Base-by-base conservation (phyloP, 2,113 vertebrate genomes). In the Oxyruncus cristatus region DNA sequence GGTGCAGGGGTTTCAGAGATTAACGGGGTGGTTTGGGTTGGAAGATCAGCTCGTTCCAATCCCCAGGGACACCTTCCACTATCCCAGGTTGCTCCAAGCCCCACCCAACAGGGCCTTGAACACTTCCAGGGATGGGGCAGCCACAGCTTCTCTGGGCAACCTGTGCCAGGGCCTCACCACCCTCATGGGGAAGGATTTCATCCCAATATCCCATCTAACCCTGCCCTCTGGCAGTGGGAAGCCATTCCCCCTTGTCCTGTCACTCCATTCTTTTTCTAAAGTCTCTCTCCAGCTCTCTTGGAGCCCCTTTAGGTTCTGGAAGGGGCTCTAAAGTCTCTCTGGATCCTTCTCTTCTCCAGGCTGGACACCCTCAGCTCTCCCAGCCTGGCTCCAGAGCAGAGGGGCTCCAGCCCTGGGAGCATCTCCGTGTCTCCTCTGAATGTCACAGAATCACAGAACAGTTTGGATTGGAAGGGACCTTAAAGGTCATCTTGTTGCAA, bases 41-140 rank as follows among this genome's bases (percentile, higher is more conserved):
- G 16, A 80, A 35, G 42, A 33, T 1, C 47, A 30, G 11, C 56
- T 17, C 0, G 4, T 35, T 5, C n/a, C 20, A 79, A 1, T 10
- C 7, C 3, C 20, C 44, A 70, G 33, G 27, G 55, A 28, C 55
- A 70, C 0, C 5, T 78, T 8, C 28, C 39, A 28, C 6, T 3
- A 3, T 1, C 8, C 55, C 22, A 70, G 33, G 9, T 0, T 52
- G 18, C 3, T 61, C 46, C 23, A 53, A 46, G 15, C 6, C 23
- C 9, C 0, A 0, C 39, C 74, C 74, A 78, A 0, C 19, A 32
- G 22, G 47, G 19, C n/a, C 65, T 71, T 24, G 33, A 12, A 24
- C 47, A 39, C 15, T 53, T 3, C 23, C 47, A 62, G n/a, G 28
- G 12, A 39, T 70, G 47, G 46, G 3, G 14, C 53, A 86, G 22